phyloP scores from a whole-genome alignment of 2,888 invertebrate genomes.

The Polietes domitor region DNA sequence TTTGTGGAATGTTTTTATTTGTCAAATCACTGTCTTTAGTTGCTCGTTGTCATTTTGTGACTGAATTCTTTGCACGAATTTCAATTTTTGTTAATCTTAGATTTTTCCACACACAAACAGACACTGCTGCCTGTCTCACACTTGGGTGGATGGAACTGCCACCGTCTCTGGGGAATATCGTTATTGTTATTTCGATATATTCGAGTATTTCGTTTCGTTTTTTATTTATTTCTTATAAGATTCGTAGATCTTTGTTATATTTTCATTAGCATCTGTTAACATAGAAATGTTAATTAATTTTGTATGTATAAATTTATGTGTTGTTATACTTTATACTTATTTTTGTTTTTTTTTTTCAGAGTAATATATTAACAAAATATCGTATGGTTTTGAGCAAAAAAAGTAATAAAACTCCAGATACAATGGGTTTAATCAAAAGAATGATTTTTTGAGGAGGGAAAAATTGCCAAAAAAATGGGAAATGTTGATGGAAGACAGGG shows the following conservation, averaged over 20 bases:
- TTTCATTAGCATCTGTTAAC: slow-evolving; percentile 63
- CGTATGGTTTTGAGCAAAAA: neutral
- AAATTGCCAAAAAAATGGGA: slow-evolving; percentile 21
- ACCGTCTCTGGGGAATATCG: slow-evolving; percentile 5
- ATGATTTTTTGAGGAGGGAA: slow-evolving; percentile 23
- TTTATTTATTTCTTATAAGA: slow-evolving; percentile 31
- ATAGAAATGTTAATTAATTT: slow-evolving; percentile 60
- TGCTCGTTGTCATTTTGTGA: slow-evolving; percentile 75
- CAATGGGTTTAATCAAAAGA: neutral
- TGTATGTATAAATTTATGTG: slow-evolving; percentile 7
- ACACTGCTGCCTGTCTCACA: too few relatives aligned
- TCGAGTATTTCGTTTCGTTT: slow-evolving; percentile 42
- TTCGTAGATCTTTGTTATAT: slow-evolving; percentile 55
- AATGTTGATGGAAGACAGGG: too few relatives aligned
- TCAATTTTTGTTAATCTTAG: slow-evolving; percentile 28
- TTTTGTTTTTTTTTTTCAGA: neutral
- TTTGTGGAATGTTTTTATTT: slow-evolving; percentile 25
- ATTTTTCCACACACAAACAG: neutral
- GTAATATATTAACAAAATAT: slow-evolving; percentile 15
- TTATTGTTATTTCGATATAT: slow-evolving; percentile 20
- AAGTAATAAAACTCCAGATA: neutral
- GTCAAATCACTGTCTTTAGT: slow-evolving; percentile 58
- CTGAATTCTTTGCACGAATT: slow-evolving; percentile 68
- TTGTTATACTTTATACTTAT: too few relatives aligned
- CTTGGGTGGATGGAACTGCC: too few relatives aligned